Conservation (phyloP, 1,140 invertebrate species). For the Drosophila kohkoa region DNA sequence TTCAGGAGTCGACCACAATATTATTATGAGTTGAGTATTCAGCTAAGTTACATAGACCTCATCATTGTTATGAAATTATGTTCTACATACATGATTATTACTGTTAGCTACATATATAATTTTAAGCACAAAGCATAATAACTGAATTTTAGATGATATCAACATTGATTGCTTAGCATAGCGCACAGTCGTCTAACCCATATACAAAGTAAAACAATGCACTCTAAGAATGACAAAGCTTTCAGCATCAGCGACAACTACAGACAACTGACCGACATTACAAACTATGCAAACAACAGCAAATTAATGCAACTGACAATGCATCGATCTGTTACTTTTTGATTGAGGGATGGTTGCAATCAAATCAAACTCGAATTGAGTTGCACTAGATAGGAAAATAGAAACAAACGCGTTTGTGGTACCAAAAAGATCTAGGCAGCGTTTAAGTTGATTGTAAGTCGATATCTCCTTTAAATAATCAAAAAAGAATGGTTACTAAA, state of each 20-base stretch:
- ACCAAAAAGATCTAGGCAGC: conserved; percentile 44
- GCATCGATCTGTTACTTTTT: conserved; percentile 18
- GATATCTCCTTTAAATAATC: conserved; percentile 46
- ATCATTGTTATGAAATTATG: too few relatives aligned
- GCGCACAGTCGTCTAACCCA: conserved; percentile 1
- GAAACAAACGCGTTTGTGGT: conserved; percentile 24
- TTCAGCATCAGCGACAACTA: conserved; percentile 22
- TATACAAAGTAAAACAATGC: conserved; percentile 58
- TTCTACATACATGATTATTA: too few relatives aligned
- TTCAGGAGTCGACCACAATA: too few relatives aligned
- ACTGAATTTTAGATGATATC: conserved; percentile 69
- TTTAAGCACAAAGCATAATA: conserved; percentile 32
- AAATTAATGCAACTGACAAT: conserved; percentile 64
- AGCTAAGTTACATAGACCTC: too few relatives aligned
- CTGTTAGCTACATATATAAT: conserved; percentile 27
- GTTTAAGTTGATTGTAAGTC: conserved; percentile 72
- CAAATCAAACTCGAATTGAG: conserved; percentile 75
- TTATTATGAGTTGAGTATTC: too few relatives aligned
- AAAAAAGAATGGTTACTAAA: too few relatives aligned
- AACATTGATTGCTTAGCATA: conserved; percentile 62
- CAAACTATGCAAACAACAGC: conserved; percentile 74
- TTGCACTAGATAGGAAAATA: conserved; percentile 33
- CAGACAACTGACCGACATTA: conserved; percentile 46
- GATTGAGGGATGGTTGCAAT: conserved; percentile 56
- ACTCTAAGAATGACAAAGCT: conserved; percentile 28